Percentiles rank a stretch among this genome's conserved stretches.
These are phyloP conservation scores for Scylla paramamosain DNA, from an alignment of 1,140 invertebrate genomes.

Conservation along the genomic window DNA sequence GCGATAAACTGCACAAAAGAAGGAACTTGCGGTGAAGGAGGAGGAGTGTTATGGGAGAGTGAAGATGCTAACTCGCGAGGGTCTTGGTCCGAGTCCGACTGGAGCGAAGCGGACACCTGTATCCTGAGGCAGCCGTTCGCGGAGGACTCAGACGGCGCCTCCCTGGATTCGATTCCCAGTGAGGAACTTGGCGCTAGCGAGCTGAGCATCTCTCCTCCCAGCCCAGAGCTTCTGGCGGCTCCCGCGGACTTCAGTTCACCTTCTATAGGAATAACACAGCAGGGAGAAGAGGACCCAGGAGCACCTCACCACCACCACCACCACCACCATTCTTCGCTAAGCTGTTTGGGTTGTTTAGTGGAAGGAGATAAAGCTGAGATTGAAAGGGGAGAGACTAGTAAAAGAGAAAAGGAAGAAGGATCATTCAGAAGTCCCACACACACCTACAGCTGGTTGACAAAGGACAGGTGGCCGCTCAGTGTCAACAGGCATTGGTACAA, in stretches of 20 bases:
- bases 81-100: slow-evolving; percentile 45
- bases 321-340: neutral
- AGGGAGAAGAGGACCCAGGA: neutral
- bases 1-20: neutral
- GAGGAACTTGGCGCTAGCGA: neutral
- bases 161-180: neutral
- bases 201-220: neutral
- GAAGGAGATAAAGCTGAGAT: slow-evolving; percentile 25
- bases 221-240: neutral
- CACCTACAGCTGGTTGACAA: neutral
- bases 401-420: neutral
- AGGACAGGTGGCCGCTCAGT: slow-evolving; percentile 42
- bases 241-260: neutral
- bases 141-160: neutral
- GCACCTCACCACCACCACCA: neutral
- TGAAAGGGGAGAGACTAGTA: neutral
- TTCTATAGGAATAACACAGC: neutral
- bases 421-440: neutral
- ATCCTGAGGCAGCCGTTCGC: slow-evolving; percentile 34
- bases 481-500: slow-evolving; percentile 65
- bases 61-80: neutral
- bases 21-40: slow-evolving; percentile 10
- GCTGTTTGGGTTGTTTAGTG: slow-evolving; percentile 62
- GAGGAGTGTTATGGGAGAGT: slow-evolving; percentile 17
- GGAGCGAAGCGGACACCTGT: slow-evolving; percentile 62